A percentile compares a stretch with the other conserved stretches of the same genome.
phyloP scores from a whole-genome alignment of 2,888 invertebrate genomes.

The Cylindroiulus punctatus region DNA sequence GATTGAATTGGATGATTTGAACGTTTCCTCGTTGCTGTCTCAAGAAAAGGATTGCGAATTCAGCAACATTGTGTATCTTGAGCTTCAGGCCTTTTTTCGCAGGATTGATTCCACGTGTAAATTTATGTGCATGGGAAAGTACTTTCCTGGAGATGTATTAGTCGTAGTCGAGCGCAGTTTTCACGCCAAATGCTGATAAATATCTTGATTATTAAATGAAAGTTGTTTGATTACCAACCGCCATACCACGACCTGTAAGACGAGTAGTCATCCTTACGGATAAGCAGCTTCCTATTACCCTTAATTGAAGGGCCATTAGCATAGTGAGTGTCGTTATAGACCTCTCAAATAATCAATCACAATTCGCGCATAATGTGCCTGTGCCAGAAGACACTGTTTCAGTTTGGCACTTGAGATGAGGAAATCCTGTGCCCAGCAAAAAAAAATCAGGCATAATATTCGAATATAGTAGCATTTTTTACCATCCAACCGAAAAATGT shows the following conservation, averaged over 20 bases:
- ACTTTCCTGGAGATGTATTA: too few relatives aligned
- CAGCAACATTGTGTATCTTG: too few relatives aligned
- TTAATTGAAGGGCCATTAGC: constrained; percentile 11
- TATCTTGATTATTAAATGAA: neutral
- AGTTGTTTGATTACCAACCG: neutral
- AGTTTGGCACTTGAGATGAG: neutral
- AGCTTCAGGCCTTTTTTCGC: too few relatives aligned
- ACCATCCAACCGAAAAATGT: too few relatives aligned
- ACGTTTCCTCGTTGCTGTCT: too few relatives aligned
- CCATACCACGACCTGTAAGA: neutral
- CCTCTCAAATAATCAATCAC: neutral
- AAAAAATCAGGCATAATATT: neutral
- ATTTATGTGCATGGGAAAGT: too few relatives aligned
- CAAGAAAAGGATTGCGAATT: too few relatives aligned
- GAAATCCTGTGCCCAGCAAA: neutral
- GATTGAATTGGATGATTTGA: too few relatives aligned
- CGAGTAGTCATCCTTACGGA: neutral
- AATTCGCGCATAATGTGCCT: neutral
- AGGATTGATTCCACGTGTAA: too few relatives aligned
- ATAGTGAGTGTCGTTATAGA: neutral
- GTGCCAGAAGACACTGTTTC: neutral
- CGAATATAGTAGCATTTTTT: too few relatives aligned
- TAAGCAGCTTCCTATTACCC: neutral
- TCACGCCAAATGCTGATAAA: too few relatives aligned
- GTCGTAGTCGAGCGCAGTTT: too few relatives aligned